phyloP scores from a whole-genome alignment of 2,888 invertebrate species.

The Dolichomitus sp. region DNA sequence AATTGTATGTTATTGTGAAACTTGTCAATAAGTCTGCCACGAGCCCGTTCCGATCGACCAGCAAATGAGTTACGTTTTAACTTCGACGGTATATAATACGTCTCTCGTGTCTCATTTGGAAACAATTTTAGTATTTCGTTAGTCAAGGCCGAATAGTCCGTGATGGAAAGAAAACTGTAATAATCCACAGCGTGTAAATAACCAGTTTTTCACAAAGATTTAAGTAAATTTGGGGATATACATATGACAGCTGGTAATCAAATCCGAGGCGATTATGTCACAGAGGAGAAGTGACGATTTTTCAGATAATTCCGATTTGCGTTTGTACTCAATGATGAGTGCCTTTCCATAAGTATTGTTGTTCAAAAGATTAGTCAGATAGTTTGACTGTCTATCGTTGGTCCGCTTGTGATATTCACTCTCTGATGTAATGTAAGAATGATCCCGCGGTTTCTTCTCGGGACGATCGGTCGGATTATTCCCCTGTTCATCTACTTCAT shows the following conservation, averaged over 20 bases:
- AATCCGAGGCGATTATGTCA: slow-evolving; percentile 9
- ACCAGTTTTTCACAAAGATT: too few species aligned
- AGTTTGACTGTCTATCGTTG: not conserved
- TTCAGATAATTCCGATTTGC: slow-evolving; percentile 10
- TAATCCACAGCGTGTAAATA: too few species aligned
- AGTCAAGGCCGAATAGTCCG: slow-evolving; percentile 26
- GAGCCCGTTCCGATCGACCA: slow-evolving; percentile 2
- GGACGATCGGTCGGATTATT: too few species aligned
- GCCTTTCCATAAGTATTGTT: slow-evolving; percentile 15
- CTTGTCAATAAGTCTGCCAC: slow-evolving; percentile 26
- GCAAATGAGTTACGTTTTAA: not conserved
- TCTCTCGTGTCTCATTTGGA: slow-evolving; percentile 10
- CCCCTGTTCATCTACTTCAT: too few species aligned
- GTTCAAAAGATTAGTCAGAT: slow-evolving; percentile 1
- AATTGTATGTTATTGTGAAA: slow-evolving; percentile 14
- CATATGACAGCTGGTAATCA: slow-evolving; percentile 13
- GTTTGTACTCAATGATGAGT: not conserved
- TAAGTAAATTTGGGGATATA: too few species aligned
- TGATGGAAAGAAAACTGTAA: too few species aligned
- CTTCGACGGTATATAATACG: slow-evolving; percentile 19
- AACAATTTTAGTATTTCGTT: slow-evolving; percentile 17
- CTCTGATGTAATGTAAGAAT: too few species aligned
- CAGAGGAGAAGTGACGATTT: slow-evolving; percentile 17
- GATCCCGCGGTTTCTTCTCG: too few species aligned
- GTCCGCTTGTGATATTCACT: not conserved